Conservation (phyloP, 2,113 vertebrate genomes). For the Siphamia tubifer region DNA sequence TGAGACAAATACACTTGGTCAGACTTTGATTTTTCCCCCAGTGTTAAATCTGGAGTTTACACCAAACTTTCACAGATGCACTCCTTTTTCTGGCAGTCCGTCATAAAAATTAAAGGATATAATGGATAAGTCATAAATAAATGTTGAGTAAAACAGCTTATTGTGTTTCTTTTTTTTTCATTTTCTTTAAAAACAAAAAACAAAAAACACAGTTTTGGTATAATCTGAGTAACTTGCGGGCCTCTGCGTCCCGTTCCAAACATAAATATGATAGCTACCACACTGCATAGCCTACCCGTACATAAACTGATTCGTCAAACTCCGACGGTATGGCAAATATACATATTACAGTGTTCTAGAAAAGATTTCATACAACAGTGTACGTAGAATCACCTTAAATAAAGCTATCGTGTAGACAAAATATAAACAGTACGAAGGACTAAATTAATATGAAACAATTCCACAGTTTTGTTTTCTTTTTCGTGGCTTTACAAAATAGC, state of each 20-base stretch:
- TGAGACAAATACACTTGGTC: no score
- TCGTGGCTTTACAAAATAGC: conserved; percentile 34
- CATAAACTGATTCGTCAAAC: conserved; percentile 46
- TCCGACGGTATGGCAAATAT: conserved; percentile 62
- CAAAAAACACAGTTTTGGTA: conserved; percentile 65
- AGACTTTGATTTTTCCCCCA: no score
- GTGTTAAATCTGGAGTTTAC: conserved; percentile 35
- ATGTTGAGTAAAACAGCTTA: conserved; percentile 70
- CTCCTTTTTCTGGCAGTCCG: conserved; percentile 18
- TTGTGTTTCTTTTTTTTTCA: conserved; percentile 36
- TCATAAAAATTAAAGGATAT: conserved; percentile 20
- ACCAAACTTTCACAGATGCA: conserved; percentile 25
- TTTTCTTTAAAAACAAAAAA: conserved; percentile 34
- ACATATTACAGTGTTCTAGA: conserved; percentile 70
- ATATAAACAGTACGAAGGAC: conserved; percentile 34
- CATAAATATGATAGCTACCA: conserved; percentile 69
- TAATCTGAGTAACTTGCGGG: conserved; percentile 59
- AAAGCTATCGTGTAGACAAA: conserved; percentile 53
- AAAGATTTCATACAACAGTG: conserved; percentile 63
- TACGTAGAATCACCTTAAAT: conserved; percentile 67
- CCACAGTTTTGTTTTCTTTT: no score
- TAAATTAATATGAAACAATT: not conserved
- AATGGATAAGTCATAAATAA: conserved; percentile 68
- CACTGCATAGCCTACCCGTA: conserved; percentile 70
- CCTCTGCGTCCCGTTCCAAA: conserved; percentile 45